Conservation (phyloP, 2,797 vertebrate species). For the Enteromius anoplus region DNA sequence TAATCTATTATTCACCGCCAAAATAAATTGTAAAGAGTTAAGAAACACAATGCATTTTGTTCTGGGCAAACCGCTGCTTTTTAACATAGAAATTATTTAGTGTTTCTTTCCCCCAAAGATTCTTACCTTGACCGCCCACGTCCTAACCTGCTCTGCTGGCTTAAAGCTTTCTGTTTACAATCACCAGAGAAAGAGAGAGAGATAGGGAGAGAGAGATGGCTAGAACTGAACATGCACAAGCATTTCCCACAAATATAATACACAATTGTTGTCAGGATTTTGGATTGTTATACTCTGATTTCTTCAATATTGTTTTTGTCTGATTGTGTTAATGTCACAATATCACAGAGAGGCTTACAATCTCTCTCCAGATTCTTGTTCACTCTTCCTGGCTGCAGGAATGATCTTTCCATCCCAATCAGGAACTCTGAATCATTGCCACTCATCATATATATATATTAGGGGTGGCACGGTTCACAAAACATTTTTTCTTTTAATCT, state of each 20-base stretch:
- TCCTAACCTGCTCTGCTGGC: slow-evolving; percentile 75
- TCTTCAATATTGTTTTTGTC: background rate
- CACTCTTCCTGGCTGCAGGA: too few relatives aligned
- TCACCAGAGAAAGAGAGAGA: background rate
- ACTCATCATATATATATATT: too few relatives aligned
- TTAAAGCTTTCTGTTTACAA: slow-evolving; percentile 42
- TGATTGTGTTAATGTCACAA: background rate
- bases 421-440: too few relatives aligned
- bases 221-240: background rate
- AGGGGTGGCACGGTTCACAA: too few relatives aligned
- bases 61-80: slow-evolving; percentile 83
- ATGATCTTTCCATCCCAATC: too few relatives aligned
- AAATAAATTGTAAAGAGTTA: slow-evolving; percentile 85
- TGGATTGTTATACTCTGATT: background rate
- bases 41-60: slow-evolving; percentile 86
- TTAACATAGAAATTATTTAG: slow-evolving; percentile 88
- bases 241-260: background rate
- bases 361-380: too few relatives aligned
- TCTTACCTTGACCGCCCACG: slow-evolving; percentile 76
- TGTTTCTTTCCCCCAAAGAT: slow-evolving; percentile 74
- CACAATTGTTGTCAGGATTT: background rate
- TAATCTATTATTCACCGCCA: slow-evolving; percentile 85
- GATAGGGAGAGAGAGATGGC: background rate
- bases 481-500: too few relatives aligned
- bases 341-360: too few relatives aligned